These are phyloP conservation scores for Sylvia atricapilla DNA, from an alignment of 2,113 vertebrate genomes.

Conservation along the genomic window DNA sequence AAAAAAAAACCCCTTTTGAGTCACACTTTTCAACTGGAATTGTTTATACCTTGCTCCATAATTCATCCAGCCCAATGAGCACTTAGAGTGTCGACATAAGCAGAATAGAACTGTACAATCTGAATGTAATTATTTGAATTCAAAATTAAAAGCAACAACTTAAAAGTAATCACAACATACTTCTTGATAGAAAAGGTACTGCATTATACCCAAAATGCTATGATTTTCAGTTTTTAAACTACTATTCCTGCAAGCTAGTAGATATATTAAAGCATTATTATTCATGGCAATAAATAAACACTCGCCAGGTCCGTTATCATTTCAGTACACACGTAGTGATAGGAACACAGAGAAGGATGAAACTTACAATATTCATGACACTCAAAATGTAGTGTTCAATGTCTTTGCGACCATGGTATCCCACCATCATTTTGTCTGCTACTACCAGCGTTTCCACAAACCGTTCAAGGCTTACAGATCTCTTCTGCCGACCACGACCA, in stretches of 20 bases:
- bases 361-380: conserved; percentile 99
- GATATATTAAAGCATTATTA: neutral
- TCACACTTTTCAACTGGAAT: neutral
- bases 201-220: neutral
- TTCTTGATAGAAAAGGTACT: neutral
- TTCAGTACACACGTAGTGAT: neutral
- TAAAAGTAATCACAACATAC: neutral
- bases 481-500: conserved; percentile 76
- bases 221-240: neutral
- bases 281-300: neutral
- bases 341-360: conserved; percentile 76
- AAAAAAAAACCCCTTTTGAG: neutral
- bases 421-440: conserved; percentile 99
- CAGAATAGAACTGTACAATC: neutral
- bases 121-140: neutral
- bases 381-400: conserved; percentile 98
- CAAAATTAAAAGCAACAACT: neutral
- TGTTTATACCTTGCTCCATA: neutral
- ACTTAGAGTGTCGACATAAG: neutral
- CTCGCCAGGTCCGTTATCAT: neutral
- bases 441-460: conserved; percentile 97
- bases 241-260: neutral
- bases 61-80: neutral
- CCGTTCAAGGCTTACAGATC: conserved; percentile 91
- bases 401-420: conserved; percentile 97